Percentiles rank a stretch among this genome's conserved stretches.
Evolutionary conservation across 1,140 invertebrate genomes (phyloP).

Genomic region (Bemisia tabaci): DNA sequence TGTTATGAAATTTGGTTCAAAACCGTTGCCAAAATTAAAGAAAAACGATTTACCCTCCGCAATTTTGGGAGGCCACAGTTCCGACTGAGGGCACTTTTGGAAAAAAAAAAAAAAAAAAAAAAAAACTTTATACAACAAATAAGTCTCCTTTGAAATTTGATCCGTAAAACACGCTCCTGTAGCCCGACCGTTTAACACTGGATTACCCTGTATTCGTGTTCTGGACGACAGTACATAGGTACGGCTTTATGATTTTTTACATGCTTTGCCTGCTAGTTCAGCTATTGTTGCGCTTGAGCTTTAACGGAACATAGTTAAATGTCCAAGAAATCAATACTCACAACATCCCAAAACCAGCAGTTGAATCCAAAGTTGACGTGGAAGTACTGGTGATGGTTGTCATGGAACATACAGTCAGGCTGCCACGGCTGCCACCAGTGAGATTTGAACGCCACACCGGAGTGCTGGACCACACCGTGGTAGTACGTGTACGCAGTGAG

Average conservation of each 20-base stretch:
- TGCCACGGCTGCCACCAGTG: slow-evolving; percentile 67
- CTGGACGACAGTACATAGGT: background rate
- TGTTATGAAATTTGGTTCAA: too few relatives aligned
- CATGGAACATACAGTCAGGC: slow-evolving; percentile 56
- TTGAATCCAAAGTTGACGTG: slow-evolving; percentile 64
- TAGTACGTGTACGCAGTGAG: slow-evolving; percentile 51
- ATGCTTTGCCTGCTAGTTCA: background rate
- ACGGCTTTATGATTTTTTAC: background rate
- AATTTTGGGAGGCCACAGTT: too few relatives aligned
- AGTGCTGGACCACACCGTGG: slow-evolving; percentile 61
- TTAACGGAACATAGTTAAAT: slow-evolving; percentile 3
- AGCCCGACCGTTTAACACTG: too few relatives aligned
- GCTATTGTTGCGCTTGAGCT: background rate
- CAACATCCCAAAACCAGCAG: slow-evolving; percentile 49
- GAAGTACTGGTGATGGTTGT: slow-evolving; percentile 64
- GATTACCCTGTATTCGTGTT: background rate
- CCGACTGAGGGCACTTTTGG: too few relatives aligned
- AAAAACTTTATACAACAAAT: too few relatives aligned
- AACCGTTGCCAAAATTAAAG: too few relatives aligned
- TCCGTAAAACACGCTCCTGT: too few relatives aligned
- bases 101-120: too few relatives aligned
- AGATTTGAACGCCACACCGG: slow-evolving; percentile 55
- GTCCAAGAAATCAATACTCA: too few relatives aligned
- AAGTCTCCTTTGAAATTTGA: too few relatives aligned
- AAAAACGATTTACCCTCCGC: too few relatives aligned